Conservation (phyloP, 2,888 invertebrate genomes). For the Stenurella melanura region DNA sequence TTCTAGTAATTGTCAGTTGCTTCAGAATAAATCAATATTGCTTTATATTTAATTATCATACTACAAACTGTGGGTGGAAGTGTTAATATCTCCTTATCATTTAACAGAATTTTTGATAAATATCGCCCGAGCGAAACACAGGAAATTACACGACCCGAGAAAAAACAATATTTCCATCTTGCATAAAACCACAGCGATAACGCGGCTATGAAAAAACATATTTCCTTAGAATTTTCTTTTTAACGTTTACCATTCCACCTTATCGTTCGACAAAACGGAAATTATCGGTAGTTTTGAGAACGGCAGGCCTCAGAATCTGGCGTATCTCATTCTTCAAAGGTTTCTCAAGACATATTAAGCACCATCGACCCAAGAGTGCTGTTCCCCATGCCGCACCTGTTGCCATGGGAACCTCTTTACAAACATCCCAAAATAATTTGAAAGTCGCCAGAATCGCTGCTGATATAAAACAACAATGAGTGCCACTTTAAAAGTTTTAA, state of each 20-base stretch:
- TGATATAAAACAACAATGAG: conserved; percentile 55
- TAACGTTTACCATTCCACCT: neutral
- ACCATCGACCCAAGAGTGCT: conserved; percentile 29
- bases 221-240: conserved; percentile 1
- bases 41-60: neutral
- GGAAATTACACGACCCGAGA: neutral
- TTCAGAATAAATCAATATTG: neutral
- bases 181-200: neutral
- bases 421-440: conserved; percentile 34
- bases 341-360: conserved; percentile 19
- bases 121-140: neutral
- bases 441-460: conserved; percentile 28
- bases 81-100: neutral
- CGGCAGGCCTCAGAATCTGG: neutral
- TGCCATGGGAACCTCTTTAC: conserved; percentile 51
- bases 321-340: conserved; percentile 10
- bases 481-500: conserved; percentile 56
- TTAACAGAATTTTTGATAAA: neutral
- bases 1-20: neutral
- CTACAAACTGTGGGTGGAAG: neutral
- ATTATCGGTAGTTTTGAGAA: conserved; percentile 12
- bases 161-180: neutral
- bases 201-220: neutral
- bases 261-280: conserved; percentile 27
- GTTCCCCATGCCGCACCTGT: conserved; percentile 46